Conservation (phyloP, 2,113 vertebrate species). For the Istiophorus platypterus region DNA sequence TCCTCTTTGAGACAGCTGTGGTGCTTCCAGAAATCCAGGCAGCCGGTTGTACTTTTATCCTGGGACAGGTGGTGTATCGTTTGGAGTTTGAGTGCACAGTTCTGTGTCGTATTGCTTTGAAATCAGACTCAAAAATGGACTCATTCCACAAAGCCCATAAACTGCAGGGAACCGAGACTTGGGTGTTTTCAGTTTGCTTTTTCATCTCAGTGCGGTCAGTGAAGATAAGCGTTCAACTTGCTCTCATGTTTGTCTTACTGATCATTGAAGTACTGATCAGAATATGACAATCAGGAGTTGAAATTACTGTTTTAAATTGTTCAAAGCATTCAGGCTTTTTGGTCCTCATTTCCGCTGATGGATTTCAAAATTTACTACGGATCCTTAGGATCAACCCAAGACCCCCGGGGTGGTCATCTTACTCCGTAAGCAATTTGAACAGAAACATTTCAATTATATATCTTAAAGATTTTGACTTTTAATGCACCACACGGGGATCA, state of each 20-base stretch:
- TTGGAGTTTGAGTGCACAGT: slow-evolving; percentile 62
- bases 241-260: not conserved
- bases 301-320: no score
- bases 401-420: not conserved
- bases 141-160: not conserved
- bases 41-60: slow-evolving; percentile 54
- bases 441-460: not conserved
- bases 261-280: not conserved
- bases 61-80: slow-evolving; percentile 60
- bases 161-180: not conserved
- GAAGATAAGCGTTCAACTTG: not conserved
- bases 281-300: not conserved
- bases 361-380: not conserved
- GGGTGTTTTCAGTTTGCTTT: not conserved
- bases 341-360: not conserved
- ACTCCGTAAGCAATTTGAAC: not conserved
- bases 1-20: slow-evolving; percentile 59
- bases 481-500: no score
- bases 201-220: not conserved
- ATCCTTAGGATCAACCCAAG: not conserved
- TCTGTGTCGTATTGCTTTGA: slow-evolving; percentile 41
- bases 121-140: slow-evolving; percentile 33
- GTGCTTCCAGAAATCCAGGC: slow-evolving; percentile 37
- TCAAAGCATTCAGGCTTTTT: not conserved
- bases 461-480: no score